These are phyloP conservation scores for Lasioglossum malachurum DNA, from an alignment of 2,888 invertebrate species.

Conservation along the genomic window DNA sequence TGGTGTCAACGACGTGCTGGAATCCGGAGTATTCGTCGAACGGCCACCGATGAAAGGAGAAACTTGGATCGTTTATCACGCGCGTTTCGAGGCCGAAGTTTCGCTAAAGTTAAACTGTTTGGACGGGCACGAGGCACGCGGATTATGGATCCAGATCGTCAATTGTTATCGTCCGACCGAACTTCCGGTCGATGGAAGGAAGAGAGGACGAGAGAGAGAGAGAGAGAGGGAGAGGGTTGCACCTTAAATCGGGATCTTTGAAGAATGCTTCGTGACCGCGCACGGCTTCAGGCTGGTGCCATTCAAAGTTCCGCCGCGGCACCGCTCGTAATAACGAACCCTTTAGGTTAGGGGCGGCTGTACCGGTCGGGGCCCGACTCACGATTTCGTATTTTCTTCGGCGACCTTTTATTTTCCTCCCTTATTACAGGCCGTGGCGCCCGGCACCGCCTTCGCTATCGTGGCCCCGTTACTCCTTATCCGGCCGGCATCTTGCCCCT, in stretches of 20 bases:
- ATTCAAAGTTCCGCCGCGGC: not conserved
- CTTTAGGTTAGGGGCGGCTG: slow-evolving; percentile 31
- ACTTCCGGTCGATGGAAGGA: slow-evolving; percentile 20
- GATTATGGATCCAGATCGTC: slow-evolving; percentile 70
- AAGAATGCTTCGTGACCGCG: not conserved
- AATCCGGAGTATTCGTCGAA: slow-evolving; percentile 58
- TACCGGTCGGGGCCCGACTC: not conserved
- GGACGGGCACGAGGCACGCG: slow-evolving; percentile 60
- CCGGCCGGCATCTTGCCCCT: slow-evolving; percentile 13
- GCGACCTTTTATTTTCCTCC: slow-evolving; percentile 5
- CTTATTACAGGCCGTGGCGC: slow-evolving; percentile 7
- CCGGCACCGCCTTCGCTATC: not conserved
- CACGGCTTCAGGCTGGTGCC: not conserved
- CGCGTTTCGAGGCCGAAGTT: slow-evolving; percentile 62
- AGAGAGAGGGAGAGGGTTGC: not conserved
- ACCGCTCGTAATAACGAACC: slow-evolving; percentile 30
- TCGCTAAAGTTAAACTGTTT: slow-evolving; percentile 68
- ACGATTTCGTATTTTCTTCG: not conserved
- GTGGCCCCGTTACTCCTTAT: slow-evolving; percentile 26
- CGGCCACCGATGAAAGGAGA: slow-evolving; percentile 58
- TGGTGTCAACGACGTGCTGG: slow-evolving; percentile 49
- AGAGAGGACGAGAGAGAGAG: not conserved
- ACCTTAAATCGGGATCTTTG: not conserved
- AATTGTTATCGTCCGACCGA: slow-evolving; percentile 62
- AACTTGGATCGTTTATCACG: slow-evolving; percentile 69